phyloP scores from a whole-genome alignment of 2,888 invertebrate species.

The Cabera pusaria region DNA sequence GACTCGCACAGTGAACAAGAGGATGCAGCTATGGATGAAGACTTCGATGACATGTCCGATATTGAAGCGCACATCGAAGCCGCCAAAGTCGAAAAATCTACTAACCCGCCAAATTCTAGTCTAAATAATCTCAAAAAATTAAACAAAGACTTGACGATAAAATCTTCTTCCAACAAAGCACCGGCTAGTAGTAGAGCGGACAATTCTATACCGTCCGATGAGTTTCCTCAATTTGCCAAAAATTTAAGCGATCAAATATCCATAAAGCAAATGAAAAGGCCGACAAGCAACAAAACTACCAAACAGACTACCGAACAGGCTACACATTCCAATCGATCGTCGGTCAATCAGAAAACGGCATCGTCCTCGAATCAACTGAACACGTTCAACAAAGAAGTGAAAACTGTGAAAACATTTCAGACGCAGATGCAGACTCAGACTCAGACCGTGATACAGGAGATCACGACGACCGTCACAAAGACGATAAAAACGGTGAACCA shows the following conservation, averaged over 20 bases:
- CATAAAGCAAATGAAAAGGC: conserved; percentile 45
- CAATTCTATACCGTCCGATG: conserved; percentile 22
- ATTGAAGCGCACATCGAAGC: conserved; percentile 48
- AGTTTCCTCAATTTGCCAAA: conserved; percentile 30
- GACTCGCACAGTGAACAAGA: conserved; percentile 51
- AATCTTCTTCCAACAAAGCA: conserved; percentile 28
- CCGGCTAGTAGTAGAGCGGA: conserved; percentile 15
- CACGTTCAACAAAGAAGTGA: conserved; percentile 63
- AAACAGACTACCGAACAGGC: conserved; percentile 20
- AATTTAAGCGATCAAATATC: conserved; percentile 42
- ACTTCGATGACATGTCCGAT: conserved; percentile 34
- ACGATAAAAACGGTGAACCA: conserved; percentile 74
- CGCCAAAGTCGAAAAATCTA: conserved; percentile 40
- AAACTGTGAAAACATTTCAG: conserved; percentile 68
- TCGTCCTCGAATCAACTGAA: conserved; percentile 55
- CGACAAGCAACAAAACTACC: conserved; percentile 27
- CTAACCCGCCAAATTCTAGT: conserved; percentile 33
- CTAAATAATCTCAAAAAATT: conserved; percentile 53
- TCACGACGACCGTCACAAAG: conserved; percentile 77
- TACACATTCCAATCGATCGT: conserved; percentile 27
- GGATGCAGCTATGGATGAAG: conserved; percentile 41
- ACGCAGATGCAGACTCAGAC: conserved; percentile 58
- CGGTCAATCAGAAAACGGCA: conserved; percentile 45
- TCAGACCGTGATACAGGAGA: conserved; percentile 72
- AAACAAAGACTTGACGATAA: conserved; percentile 55